These are phyloP conservation scores for Pseudomyrmex cubaensis DNA, from an alignment of 1,140 invertebrate genomes.

Conservation along the genomic window DNA sequence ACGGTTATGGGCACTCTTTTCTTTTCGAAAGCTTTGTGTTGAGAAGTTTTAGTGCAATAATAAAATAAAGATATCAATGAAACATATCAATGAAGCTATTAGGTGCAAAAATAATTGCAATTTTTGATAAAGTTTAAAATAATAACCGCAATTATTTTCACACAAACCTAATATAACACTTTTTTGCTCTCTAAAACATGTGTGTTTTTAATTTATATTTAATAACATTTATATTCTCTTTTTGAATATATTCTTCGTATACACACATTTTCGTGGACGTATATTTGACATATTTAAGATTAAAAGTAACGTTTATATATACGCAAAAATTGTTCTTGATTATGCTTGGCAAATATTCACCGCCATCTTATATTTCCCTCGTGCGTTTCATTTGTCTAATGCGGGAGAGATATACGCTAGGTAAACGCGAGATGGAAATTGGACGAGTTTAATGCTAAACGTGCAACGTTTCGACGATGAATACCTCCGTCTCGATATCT, in stretches of 20 bases:
- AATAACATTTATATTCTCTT: background rate
- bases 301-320: background rate
- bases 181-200: too few relatives aligned
- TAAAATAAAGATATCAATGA: background rate
- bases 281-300: background rate
- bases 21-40: background rate
- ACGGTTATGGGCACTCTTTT: background rate
- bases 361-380: conserved; percentile 1
- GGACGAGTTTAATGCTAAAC: conserved; percentile 24
- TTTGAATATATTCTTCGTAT: background rate
- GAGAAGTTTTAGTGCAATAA: background rate
- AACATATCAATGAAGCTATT: too few relatives aligned
- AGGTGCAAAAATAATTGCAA: too few relatives aligned
- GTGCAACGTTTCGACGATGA: background rate
- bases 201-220: background rate
- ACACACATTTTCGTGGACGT: background rate
- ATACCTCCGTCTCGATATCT: background rate
- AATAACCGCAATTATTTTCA: too few relatives aligned
- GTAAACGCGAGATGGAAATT: conserved; percentile 34
- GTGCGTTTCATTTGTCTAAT: conserved; percentile 37
- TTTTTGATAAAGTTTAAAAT: too few relatives aligned
- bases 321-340: background rate
- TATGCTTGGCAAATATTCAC: background rate
- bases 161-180: too few relatives aligned
- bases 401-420: background rate